Base-by-base conservation (phyloP, 2,113 vertebrate species). In the Alligator mississippiensis region DNA sequence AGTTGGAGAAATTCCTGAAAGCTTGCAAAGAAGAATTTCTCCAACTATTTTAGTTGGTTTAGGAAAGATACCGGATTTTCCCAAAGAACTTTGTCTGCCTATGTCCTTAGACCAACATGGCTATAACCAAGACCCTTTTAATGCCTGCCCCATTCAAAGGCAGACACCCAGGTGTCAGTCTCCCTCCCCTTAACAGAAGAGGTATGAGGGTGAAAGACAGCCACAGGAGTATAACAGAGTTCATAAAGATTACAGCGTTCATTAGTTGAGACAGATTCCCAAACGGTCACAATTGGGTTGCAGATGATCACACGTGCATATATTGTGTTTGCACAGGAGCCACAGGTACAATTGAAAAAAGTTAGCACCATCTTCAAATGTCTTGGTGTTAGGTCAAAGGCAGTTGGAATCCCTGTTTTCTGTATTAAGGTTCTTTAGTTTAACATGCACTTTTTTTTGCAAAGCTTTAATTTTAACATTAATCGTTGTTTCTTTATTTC, bases 401-500 rank as follows among this genome's bases (percentile, higher is more conserved):
- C 14, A 21, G 21, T 57, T 77, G 58, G 15, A 70, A 1, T 70
- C 1, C 34, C 3, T 47, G 21, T 30, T 18, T 24, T 28, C 18
- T 11, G 28, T 64, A 30, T 75, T 89, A 76, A 30, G 7, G 11
- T 30, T 15, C 27, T 81, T 28, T 16, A 34, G 38, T 58, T 63
- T 58, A 38, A 2, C 14, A 3, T 88, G 58, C 38, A 85, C 75
- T 17, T 83, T 14, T 25, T 8, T 63, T 1, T 87, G 25, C 22
- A 80, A 4, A 68, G 1, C 3, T 24, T 85, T 82, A 47, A 89
- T 93, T 82, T 86, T 95, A 93, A 95, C 90, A 91, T 77, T 77
- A 81, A 75, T 81, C 62, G 60, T 82, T 93, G 74, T 93, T 87
- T 93, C 80, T 96, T 95, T 80, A 17, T 83, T 96, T 63, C 93